Evolutionary conservation across 2,113 vertebrate genomes (phyloP).

Genomic region (Eptesicus fuscus): DNA sequence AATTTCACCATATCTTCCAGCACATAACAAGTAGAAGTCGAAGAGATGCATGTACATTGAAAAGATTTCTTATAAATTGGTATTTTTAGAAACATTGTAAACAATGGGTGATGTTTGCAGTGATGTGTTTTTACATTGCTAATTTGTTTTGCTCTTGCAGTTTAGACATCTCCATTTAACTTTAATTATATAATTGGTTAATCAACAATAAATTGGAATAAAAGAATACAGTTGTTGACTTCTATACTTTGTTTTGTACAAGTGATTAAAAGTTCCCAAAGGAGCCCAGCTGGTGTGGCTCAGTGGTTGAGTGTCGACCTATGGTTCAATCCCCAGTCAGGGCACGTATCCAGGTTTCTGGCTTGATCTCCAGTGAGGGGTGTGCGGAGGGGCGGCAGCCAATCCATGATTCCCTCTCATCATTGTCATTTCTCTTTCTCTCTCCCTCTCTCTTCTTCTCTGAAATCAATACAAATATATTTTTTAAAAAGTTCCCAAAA

Average conservation of each 20-base stretch:
- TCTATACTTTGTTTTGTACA: conserved; percentile 42
- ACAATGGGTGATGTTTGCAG: neutral
- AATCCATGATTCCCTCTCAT: too few species aligned
- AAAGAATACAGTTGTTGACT: conserved; percentile 36
- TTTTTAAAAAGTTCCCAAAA: too few species aligned
- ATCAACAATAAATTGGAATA: conserved; percentile 36
- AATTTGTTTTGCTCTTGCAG: conserved; percentile 41
- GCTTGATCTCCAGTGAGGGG: too few species aligned
- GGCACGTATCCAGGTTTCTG: too few species aligned
- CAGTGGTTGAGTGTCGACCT: too few species aligned
- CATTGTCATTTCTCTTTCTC: too few species aligned
- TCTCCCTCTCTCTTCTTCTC: too few species aligned
- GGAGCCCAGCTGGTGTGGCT: too few species aligned
- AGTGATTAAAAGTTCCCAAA: conserved; percentile 36
- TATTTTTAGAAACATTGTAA: conserved; percentile 47
- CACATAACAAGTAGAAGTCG: neutral
- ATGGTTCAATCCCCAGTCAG: too few species aligned
- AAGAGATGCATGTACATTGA: neutral
- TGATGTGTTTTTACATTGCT: conserved; percentile 29
- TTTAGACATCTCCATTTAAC: conserved; percentile 35
- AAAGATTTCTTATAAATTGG: neutral
- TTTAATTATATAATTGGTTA: conserved; percentile 50
- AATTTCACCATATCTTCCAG: neutral
- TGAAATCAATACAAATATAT: too few species aligned
- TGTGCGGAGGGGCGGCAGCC: too few species aligned